These are phyloP conservation scores for Sciaenops ocellatus DNA, from an alignment of 2,797 vertebrate species.

Conservation along the genomic window DNA sequence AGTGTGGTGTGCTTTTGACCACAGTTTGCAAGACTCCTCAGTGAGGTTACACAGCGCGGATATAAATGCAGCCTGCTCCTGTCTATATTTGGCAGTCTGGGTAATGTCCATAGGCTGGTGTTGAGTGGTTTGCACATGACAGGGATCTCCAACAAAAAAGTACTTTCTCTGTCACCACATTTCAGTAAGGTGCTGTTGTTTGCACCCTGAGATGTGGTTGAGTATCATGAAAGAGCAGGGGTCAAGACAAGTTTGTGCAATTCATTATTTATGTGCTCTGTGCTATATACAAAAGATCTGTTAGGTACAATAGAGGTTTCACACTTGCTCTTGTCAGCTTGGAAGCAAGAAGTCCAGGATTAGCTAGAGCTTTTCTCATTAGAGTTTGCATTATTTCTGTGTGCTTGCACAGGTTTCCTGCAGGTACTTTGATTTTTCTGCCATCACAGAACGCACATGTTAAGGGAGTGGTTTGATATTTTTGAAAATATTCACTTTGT, in stretches of 20 bases:
- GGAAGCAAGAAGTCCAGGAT: not conserved
- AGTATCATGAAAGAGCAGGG: not conserved
- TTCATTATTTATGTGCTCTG: not conserved
- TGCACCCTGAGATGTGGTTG: not conserved
- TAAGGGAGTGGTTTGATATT: not conserved
- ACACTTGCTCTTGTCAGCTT: not conserved
- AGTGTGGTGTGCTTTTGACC: constrained; percentile 4
- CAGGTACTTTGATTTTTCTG: too few relatives aligned
- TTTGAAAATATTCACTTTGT: not conserved
- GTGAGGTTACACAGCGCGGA: not conserved
- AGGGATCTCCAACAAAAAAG: not conserved
- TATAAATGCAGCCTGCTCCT: not conserved
- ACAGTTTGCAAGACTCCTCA: not conserved
- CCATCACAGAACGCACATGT: not conserved
- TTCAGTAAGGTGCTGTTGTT: not conserved
- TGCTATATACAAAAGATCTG: too few relatives aligned
- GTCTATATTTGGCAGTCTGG: constrained; percentile 2
- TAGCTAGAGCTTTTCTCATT: not conserved
- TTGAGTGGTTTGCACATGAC: constrained; percentile 1
- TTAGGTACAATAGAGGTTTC: too few relatives aligned
- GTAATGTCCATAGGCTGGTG: not conserved
- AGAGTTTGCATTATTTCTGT: not conserved
- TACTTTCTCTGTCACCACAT: not conserved
- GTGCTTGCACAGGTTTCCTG: not conserved
- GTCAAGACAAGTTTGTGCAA: not conserved